Evolutionary conservation across 2,888 invertebrate genomes (phyloP).

Genomic region (Ennomos quercinarius): DNA sequence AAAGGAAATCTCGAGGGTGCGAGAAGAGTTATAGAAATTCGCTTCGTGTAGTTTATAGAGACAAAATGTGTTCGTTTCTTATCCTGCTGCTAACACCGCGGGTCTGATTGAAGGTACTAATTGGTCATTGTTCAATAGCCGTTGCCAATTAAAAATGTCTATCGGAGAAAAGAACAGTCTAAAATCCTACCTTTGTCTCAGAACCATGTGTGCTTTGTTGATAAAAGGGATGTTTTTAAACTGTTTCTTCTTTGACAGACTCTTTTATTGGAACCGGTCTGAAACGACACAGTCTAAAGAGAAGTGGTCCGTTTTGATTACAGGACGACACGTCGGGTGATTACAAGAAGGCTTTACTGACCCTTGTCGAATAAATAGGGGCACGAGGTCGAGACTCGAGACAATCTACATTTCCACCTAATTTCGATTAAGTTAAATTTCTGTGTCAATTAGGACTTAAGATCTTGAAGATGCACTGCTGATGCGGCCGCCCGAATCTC

Average conservation of each 20-base stretch:
- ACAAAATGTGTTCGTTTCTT: conserved; percentile 5
- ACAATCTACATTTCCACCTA: conserved; percentile 57
- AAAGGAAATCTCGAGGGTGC: neutral
- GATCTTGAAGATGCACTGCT: conserved; percentile 47
- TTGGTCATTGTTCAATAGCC: conserved; percentile 11
- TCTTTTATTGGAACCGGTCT: conserved; percentile 7
- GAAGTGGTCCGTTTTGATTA: conserved; percentile 79
- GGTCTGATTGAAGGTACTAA: conserved; percentile 26
- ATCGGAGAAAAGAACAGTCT: conserved; percentile 5
- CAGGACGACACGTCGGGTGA: conserved; percentile 97
- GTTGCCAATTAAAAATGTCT: conserved; percentile 9
- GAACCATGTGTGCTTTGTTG: neutral
- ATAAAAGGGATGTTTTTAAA: conserved; percentile 7
- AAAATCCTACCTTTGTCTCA: conserved; percentile 2
- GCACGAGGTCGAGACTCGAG: conserved; percentile 41
- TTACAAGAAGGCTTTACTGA: conserved; percentile 95
- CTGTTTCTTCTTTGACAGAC: conserved; percentile 6
- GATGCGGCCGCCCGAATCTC: conserved; percentile 37
- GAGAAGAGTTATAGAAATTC: conserved; percentile 7
- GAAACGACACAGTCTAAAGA: conserved; percentile 32
- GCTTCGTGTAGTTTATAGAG: conserved; percentile 20
- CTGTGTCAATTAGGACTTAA: conserved; percentile 75
- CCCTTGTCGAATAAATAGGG: conserved; percentile 89
- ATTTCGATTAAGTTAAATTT: conserved; percentile 65
- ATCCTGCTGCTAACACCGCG: conserved; percentile 38